These are phyloP conservation scores for Chionis minor DNA, from an alignment of 2,113 vertebrate genomes.

Conservation along the genomic window DNA sequence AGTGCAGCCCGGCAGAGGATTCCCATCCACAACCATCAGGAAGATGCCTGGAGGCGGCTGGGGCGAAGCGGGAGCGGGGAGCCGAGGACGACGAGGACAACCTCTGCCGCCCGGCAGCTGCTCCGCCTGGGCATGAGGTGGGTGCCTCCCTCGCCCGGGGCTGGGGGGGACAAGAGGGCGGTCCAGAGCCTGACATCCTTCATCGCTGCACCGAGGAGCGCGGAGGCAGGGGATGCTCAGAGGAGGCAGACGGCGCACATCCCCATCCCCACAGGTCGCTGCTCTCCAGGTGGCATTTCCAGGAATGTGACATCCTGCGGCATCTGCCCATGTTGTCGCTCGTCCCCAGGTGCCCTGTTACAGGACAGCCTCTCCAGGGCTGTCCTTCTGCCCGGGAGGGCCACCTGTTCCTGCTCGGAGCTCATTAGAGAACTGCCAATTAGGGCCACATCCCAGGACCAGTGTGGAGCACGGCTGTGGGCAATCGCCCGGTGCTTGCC, in stretches of 20 bases:
- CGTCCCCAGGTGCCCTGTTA: rapidly evolving
- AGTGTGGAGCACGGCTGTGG: rapidly evolving
- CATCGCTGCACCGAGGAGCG: neutral
- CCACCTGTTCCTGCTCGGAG: neutral
- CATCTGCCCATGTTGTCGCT: neutral
- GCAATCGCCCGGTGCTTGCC: neutral
- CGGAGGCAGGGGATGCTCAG: neutral
- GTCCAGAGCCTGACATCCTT: too few relatives aligned
- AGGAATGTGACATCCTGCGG: neutral
- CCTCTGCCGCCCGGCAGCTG: neutral
- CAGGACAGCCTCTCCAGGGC: neutral
- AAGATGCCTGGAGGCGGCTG: neutral
- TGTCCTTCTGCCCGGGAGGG: neutral
- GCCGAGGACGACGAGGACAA: neutral
- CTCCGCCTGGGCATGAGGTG: slow-evolving; percentile 8
- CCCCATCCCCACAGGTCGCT: neutral
- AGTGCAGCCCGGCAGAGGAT: neutral
- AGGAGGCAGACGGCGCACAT: neutral
- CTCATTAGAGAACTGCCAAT: neutral
- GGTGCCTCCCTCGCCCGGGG: neutral
- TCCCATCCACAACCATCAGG: neutral
- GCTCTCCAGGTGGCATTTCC: neutral
- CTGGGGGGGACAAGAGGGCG: neutral
- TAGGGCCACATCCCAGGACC: rapidly evolving
- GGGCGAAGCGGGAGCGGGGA: neutral